These are phyloP conservation scores for Pyralis farinalis DNA, from an alignment of 2,888 invertebrate species.

Conservation along the genomic window DNA sequence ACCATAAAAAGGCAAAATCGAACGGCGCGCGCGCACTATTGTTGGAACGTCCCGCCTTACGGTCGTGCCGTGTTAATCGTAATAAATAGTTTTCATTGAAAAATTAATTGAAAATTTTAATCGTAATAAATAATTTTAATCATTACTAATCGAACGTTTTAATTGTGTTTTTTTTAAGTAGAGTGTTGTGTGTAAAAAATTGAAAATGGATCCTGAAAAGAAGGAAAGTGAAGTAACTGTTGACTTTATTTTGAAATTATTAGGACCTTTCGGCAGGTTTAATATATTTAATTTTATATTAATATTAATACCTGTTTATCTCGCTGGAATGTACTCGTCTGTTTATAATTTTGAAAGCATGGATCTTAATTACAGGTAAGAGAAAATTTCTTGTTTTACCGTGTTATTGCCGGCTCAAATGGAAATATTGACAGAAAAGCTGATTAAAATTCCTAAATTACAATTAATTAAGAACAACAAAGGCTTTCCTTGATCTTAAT, in stretches of 20 bases:
- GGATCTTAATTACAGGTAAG: conserved; percentile 59
- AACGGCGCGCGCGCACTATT: conserved; percentile 45
- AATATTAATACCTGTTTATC: conserved; percentile 63
- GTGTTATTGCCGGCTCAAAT: too few relatives aligned
- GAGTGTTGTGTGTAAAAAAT: conserved; percentile 2
- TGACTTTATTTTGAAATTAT: conserved; percentile 61
- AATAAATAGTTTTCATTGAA: conserved; percentile 10
- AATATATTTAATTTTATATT: conserved; percentile 58
- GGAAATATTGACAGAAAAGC: too few relatives aligned
- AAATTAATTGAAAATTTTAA: conserved; percentile 11
- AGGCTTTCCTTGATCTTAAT: too few relatives aligned
- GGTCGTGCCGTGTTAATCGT: conserved; percentile 11
- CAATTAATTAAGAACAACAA: too few relatives aligned
- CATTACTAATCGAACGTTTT: conserved; percentile 11
- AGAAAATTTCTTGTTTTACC: not conserved
- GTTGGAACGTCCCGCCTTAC: conserved; percentile 39
- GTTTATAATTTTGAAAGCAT: conserved; percentile 73
- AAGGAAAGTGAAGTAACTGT: conserved; percentile 57
- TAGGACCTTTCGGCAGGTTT: conserved; percentile 66
- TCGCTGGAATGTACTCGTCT: conserved; percentile 69
- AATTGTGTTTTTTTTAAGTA: conserved; percentile 5
- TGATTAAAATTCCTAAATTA: too few relatives aligned
- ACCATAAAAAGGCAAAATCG: conserved; percentile 61
- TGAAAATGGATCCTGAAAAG: conserved; percentile 66
- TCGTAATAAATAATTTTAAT: conserved; percentile 13